A percentile compares a stretch with the other conserved stretches of the same genome.
phyloP scores from a whole-genome alignment of 1,140 invertebrate genomes.

The Sycophaga agraensis region DNA sequence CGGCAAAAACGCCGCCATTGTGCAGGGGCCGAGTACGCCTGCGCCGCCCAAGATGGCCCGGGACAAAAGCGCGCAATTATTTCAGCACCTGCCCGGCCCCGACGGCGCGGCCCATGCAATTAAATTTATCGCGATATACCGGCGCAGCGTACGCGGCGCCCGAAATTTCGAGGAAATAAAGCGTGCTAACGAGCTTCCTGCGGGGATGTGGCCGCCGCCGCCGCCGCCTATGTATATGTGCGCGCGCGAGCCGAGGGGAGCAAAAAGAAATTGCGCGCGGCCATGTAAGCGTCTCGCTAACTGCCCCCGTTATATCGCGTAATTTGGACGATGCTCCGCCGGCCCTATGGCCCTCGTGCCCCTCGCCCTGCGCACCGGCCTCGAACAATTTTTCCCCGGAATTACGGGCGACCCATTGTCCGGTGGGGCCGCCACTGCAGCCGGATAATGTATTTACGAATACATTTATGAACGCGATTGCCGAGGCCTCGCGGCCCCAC shows the following conservation, averaged over 20 bases:
- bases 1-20: not conserved
- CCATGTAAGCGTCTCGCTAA: conserved; percentile 6
- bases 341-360: too few relatives aligned
- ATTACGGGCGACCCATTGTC: too few relatives aligned
- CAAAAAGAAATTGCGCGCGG: conserved; percentile 5
- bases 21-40: conserved; percentile 7
- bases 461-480: too few relatives aligned
- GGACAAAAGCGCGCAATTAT: conserved; percentile 32
- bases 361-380: too few relatives aligned
- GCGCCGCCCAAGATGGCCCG: too few relatives aligned
- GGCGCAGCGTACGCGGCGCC: not conserved
- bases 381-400: not conserved
- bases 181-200: conserved; percentile 30
- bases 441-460: too few relatives aligned
- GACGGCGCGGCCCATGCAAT: conserved; percentile 15
- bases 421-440: too few relatives aligned
- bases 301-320: not conserved
- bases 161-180: conserved; percentile 31
- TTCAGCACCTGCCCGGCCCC: conserved; percentile 28
- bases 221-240: not conserved
- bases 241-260: too few relatives aligned
- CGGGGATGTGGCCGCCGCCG: not conserved
- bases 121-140: conserved; percentile 33
- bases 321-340: not conserved
- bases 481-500: too few relatives aligned